phyloP scores from a whole-genome alignment of 2,888 invertebrate genomes.

The Bimastos eiseni region DNA sequence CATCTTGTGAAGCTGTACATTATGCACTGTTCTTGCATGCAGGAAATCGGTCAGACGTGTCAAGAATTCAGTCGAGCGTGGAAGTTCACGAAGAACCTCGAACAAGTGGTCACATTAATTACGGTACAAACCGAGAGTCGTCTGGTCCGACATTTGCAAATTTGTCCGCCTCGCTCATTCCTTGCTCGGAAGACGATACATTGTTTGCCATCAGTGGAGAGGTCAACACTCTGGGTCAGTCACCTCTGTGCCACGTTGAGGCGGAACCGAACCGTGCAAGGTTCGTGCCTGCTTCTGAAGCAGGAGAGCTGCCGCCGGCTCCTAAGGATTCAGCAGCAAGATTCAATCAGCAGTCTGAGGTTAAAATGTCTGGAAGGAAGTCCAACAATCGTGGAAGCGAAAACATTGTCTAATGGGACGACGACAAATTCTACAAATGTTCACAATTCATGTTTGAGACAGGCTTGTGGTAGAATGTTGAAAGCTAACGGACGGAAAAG shows the following conservation, averaged over 20 bases:
- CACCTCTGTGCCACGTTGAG: constrained; percentile 13
- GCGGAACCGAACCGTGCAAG: background rate
- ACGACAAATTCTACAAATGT: background rate
- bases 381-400: background rate
- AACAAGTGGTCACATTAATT: background rate
- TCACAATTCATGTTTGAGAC: background rate
- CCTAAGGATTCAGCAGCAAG: background rate
- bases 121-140: background rate
- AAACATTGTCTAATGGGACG: background rate
- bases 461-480: background rate
- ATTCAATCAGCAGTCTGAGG: background rate
- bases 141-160: background rate
- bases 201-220: background rate
- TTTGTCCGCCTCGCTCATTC: background rate
- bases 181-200: background rate
- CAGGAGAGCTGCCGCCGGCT: background rate
- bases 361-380: background rate
- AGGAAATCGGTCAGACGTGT: background rate
- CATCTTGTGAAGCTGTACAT: background rate
- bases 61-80: constrained; percentile 24
- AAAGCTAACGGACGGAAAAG: background rate
- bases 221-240: background rate
- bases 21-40: background rate
- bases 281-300: background rate
- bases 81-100: constrained; percentile 8